Conservation (phyloP, 2,888 invertebrate genomes). For the Erannis defoliaria region DNA sequence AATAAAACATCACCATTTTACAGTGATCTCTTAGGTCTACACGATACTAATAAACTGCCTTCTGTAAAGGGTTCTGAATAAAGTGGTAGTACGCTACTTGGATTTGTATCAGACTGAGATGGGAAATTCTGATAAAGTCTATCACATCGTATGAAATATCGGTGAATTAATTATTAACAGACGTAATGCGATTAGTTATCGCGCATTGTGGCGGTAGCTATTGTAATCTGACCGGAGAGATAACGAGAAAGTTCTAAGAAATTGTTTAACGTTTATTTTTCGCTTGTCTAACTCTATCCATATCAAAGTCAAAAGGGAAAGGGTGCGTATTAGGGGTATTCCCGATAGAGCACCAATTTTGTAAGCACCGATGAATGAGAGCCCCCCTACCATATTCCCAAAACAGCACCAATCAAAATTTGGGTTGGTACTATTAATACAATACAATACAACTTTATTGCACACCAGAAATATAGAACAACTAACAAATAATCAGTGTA, state of each 20-base stretch:
- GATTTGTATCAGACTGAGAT: conserved; percentile 68
- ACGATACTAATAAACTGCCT: conserved; percentile 1
- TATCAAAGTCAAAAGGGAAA: conserved; percentile 6
- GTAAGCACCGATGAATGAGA: no score
- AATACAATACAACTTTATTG: no score
- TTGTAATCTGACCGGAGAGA: conserved; percentile 64
- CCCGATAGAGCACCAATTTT: background rate
- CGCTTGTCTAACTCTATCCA: conserved; percentile 17
- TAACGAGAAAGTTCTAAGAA: conserved; percentile 48
- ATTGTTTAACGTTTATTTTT: conserved; percentile 35
- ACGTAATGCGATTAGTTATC: conserved; percentile 79
- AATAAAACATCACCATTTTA: conserved; percentile 58
- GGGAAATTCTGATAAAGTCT: conserved; percentile 72
- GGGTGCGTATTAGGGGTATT: conserved; percentile 3
- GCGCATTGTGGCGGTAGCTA: conserved; percentile 67
- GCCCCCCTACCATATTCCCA: no score
- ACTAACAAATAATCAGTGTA: no score
- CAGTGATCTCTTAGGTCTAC: conserved; percentile 48
- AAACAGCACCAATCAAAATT: no score
- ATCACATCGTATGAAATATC: conserved; percentile 75
- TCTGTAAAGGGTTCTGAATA: conserved; percentile 49
- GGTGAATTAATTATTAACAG: conserved; percentile 77
- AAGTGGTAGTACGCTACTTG: conserved; percentile 60
- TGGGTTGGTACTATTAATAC: no score
- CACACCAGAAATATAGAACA: no score